Evolutionary conservation across 2,797 vertebrate genomes (phyloP), one percentile per base, ranked within the genome.

Genomic region (Sphaeramia orbicularis): DNA sequence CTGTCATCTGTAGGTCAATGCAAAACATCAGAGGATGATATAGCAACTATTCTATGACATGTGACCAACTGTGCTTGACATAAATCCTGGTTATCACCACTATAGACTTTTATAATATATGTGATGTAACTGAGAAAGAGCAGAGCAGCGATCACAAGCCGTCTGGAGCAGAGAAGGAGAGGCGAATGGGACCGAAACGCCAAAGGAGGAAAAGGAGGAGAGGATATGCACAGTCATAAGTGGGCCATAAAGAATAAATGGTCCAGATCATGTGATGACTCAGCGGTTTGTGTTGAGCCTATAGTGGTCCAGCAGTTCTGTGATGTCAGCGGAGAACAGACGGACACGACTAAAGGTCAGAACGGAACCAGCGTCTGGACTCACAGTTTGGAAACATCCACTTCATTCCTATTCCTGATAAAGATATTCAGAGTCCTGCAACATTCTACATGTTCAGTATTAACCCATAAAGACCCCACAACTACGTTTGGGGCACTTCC

Each of bases 191-290:
- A 71, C 2, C 35, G 51, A 62, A 79, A 67, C 50, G n/a, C 4
- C n/a, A 32, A 45, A 52, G 10, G 43, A 8, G 35, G 41, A 9
- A 27, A 47, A 37, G 64, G 58, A 68, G 62, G 81, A 61, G 9
- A 30, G 69, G 75, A 84, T 78, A 85, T 65, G 81, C 84, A 73
- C 76, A 79, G 85, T 86, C 83, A 86, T 84, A 86, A 87, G 70
- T 70, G 74, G 64, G 63, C 82, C 50, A 71, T 86, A 87, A 84
- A 88, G 84, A 81, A 86, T 71, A 83, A 89, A 89, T 90, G 89
- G 71, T 38, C 83, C 82, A 60, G 53, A 64, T 71, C 79, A 65
- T 58, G 81, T 55, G 50, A 75, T 89, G 84, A 89, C 65, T 86
- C 84, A n/a, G 85, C 85, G 54, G 69, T 65, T 86, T n/a, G n/a